phyloP scores from a whole-genome alignment of 2,797 vertebrate species.

The Manis javanica region DNA sequence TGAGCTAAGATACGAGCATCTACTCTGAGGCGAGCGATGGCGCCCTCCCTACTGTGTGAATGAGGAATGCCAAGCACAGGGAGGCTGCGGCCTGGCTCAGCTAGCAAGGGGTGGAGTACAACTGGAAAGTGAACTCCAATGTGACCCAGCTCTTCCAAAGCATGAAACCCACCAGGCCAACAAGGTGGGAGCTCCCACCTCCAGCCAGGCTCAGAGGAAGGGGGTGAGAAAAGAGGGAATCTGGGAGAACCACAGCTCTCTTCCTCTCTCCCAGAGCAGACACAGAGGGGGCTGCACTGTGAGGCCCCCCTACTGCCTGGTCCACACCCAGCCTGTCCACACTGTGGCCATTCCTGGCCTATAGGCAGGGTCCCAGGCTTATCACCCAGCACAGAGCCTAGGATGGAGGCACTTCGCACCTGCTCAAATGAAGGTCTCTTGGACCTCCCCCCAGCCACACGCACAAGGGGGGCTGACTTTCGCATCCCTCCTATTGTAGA shows the following conservation, averaged over 20 bases:
- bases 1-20: too few species aligned
- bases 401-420: accelerated
- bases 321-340: neutral
- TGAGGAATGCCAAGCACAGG: neutral
- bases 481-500: neutral
- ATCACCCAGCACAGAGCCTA: neutral
- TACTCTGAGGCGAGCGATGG: neutral
- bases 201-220: neutral
- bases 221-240: neutral
- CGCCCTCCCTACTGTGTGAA: too few species aligned
- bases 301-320: too few species aligned
- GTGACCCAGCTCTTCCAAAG: neutral
- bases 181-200: neutral
- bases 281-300: neutral
- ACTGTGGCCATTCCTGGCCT: neutral
- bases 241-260: too few species aligned
- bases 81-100: neutral
- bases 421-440: neutral
- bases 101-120: accelerated
- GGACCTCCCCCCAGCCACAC: neutral
- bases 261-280: too few species aligned
- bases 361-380: neutral
- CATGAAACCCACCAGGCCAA: accelerated
- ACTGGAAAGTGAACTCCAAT: neutral
- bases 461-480: accelerated